Percentiles rank a stretch among this genome's conserved stretches.
These are phyloP conservation scores for Acrocephalus arundinaceus DNA, from an alignment of 2,113 vertebrate species.

Conservation along the genomic window DNA sequence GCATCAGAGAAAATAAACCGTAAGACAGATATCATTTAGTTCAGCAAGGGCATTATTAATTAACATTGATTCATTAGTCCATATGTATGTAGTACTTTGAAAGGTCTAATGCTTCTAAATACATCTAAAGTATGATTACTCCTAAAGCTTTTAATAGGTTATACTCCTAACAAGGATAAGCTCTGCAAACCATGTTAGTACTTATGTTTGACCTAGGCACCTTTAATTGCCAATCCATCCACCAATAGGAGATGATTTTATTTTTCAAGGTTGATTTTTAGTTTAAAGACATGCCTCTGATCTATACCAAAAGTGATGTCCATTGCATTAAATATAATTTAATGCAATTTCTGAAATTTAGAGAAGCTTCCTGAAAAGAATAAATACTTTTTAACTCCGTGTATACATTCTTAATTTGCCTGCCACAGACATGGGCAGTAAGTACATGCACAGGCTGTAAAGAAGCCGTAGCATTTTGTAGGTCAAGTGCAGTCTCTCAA, in stretches of 20 bases:
- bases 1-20: neutral
- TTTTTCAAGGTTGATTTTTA: neutral
- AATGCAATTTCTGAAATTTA: neutral
- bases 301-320: neutral
- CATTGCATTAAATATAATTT: neutral
- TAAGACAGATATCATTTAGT: neutral
- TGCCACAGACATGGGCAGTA: neutral
- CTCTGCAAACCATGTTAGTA: neutral
- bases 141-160: constrained; percentile 30
- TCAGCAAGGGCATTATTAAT: neutral
- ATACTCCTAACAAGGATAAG: neutral
- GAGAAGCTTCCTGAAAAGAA: neutral
- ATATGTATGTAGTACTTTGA: neutral
- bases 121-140: neutral
- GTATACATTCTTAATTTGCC: neutral
- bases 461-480: neutral
- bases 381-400: neutral
- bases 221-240: neutral
- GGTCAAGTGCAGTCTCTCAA: neutral
- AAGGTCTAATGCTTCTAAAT: neutral
- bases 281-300: neutral
- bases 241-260: neutral
- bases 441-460: neutral
- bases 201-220: neutral
- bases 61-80: neutral